Percentiles rank a stretch among this genome's conserved stretches.
Evolutionary conservation across 2,113 vertebrate genomes (phyloP).

Genomic region (Scomber japonicus): DNA sequence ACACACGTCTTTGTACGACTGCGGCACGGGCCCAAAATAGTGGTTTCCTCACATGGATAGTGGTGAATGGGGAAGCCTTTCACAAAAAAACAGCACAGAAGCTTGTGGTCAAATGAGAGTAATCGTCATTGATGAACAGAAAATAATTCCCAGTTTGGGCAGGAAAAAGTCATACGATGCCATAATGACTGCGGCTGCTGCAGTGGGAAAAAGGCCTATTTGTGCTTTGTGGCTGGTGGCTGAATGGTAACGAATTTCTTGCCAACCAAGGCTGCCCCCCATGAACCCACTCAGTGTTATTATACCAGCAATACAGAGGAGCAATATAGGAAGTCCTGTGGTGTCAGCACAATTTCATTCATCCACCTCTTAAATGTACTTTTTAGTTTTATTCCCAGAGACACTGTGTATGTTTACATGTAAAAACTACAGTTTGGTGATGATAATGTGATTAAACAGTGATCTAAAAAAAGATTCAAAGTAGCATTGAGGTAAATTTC

Average conservation of each 20-base stretch:
- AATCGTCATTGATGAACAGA: slow-evolving; percentile 59
- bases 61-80: slow-evolving; percentile 64
- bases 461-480: too few relatives aligned
- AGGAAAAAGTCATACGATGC: slow-evolving; percentile 57
- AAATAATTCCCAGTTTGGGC: slow-evolving; percentile 58
- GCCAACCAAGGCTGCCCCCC: slow-evolving; percentile 6
- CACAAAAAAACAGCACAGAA: slow-evolving; percentile 43
- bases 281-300: slow-evolving; percentile 33
- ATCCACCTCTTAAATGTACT: neutral
- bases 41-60: slow-evolving; percentile 41
- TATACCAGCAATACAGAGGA: slow-evolving; percentile 18
- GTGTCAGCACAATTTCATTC: neutral
- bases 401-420: neutral
- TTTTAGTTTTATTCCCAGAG: neutral
- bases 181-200: slow-evolving; percentile 48
- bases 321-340: slow-evolving; percentile 7
- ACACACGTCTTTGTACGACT: slow-evolving; percentile 57
- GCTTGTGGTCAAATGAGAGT: slow-evolving; percentile 61
- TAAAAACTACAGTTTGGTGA: neutral
- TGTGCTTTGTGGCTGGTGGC: slow-evolving; percentile 41
- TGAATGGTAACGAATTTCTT: slow-evolving; percentile 37
- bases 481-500: too few relatives aligned
- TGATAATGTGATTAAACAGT: too few relatives aligned
- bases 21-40: slow-evolving; percentile 49
- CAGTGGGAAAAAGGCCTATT: slow-evolving; percentile 20